Evolutionary conservation across 2,113 vertebrate genomes (phyloP), one percentile per base, ranked within the genome.

Genomic region (Spea bombifrons): DNA sequence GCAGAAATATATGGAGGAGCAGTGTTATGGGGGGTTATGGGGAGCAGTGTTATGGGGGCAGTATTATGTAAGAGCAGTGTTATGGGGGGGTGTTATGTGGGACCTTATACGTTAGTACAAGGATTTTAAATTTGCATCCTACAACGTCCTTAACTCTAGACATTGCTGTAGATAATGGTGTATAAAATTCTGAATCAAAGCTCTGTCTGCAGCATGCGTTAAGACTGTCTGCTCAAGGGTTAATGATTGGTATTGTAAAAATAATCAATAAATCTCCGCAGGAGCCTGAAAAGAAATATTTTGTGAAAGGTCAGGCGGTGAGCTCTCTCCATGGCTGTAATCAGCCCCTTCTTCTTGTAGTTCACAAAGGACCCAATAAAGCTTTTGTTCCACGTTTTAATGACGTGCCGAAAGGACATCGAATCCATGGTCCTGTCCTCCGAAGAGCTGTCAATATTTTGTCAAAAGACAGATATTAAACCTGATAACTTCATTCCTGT

Each of bases 231-330:
- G 48, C 5, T 8, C 49, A 61, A 61, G 57, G 8, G 78, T 80
- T 74, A 80, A 80, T 12, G 13, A 45, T 47, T 16, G 45, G 50
- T 9, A 66, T 61, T 67, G 61, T 44, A 63, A 73, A 71, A 61
- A n/a, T 15, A 79, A 80, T 80, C 78, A 74, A 80, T 80, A 68
- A 2, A 3, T 49, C 13, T 13, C 71, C 17, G 49, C 66, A 47
- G 16, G 13, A 43, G 45, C 70, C 50, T 79, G 70, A 50, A 66
- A 43, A 48, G 70, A 73, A 66, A 80, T 68, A n/a, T 30, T 71
- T 80, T 66, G 8, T 66, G 43, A 80, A 80, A 80, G 78, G 78
- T 80, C 78, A 80, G 3, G 44, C 53, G 43, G 46, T 49, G 70
- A 73, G n/a, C 57, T 16, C n/a, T 63, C 8, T 6, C 52, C 50